These are phyloP conservation scores for Gorsachius goisagi DNA, from an alignment of 2,113 vertebrate species.

Conservation along the genomic window DNA sequence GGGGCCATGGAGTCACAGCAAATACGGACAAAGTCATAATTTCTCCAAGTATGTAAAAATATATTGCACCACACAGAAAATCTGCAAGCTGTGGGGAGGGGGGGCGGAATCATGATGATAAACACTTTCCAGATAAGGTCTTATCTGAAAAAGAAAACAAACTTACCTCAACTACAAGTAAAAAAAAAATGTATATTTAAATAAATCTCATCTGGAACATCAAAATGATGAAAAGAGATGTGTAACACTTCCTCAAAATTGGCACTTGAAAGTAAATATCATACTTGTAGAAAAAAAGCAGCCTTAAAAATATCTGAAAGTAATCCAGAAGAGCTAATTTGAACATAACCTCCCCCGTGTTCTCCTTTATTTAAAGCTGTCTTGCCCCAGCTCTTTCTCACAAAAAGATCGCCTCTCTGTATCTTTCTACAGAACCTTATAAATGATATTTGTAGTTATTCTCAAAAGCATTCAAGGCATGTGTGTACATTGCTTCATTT, in stretches of 20 bases:
- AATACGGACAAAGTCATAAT: not conserved
- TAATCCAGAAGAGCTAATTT: not conserved
- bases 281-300: not conserved
- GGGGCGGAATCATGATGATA: not conserved
- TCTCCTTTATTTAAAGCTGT: not conserved
- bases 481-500: slow-evolving; percentile 35
- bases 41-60: not conserved
- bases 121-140: not conserved
- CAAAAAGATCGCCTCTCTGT: not conserved
- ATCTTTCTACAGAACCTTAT: not conserved
- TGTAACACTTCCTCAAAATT: not conserved
- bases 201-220: not conserved
- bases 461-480: slow-evolving; percentile 51
- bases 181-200: not conserved
- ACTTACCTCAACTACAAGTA: not conserved
- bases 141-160: not conserved
- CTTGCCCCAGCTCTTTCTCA: not conserved
- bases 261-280: not conserved
- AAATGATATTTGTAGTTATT: slow-evolving; percentile 43
- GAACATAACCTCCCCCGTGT: not conserved
- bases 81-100: not conserved
- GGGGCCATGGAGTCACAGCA: not conserved
- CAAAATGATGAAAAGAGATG: not conserved
- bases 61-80: not conserved
- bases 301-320: not conserved